Evolutionary conservation across 1,140 invertebrate genomes (phyloP), one percentile per base, ranked within the genome.

Genomic region (Drosophila watanabei): DNA sequence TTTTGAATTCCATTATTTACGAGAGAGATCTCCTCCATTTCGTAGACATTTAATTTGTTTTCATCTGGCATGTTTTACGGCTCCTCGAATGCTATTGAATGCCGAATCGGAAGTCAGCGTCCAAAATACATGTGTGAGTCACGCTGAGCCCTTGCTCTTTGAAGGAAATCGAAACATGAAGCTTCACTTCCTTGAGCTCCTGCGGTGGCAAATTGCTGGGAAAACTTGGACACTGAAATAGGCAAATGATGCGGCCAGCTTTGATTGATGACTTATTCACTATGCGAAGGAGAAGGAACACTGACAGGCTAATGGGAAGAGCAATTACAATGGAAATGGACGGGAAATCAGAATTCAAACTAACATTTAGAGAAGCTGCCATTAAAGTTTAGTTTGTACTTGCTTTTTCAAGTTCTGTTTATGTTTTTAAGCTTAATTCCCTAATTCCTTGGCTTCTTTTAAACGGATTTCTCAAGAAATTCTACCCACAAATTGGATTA

Each of bases 1-100:
- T 82, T 75, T 68, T 66, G 62, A 77, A 83, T 83, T 75, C 64
- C 69, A 61, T 56, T 75, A 52, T 59, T 64, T 73, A 43, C 59
- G 66, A 66, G 73, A 70, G 66, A 66, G 73, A 70, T 65, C 64
- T 73, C 57, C 45, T 49, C 49, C 52, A 62, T 78, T 87, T 49
- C 58, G 65, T 43, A 75, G 62, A 71, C 75, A 46, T 80, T 84
- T 75, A 63, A 87, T 77, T 89, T 84, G 72, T 79, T 88, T 75
- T 62, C 57, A 35, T 75, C 33, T 69, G 59, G 16, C 33, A 54
- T 52, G 51, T 60, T 79, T 79, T 78, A 79, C 61, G 75, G 24
- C 7, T 54, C 61, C 28, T 28, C 41, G n/a, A 18, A 11, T 18
- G 9, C n/a, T 0, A 45, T 45, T 7, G 41, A 45, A 28, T 2